Evolutionary conservation across 1,140 invertebrate genomes (phyloP).

Genomic region (Atta cephalotes): DNA sequence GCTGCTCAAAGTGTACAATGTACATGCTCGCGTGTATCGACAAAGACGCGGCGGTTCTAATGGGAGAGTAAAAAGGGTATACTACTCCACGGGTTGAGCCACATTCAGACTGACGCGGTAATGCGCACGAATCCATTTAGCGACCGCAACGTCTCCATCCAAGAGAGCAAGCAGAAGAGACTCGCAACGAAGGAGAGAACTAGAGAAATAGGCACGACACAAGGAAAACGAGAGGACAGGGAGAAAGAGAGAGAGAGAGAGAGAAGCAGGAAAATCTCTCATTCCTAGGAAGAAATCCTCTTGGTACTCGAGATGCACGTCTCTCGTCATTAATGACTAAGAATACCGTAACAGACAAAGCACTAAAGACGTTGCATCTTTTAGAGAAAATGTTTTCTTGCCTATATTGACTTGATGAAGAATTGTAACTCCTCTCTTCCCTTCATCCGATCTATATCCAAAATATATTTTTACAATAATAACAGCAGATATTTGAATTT

Average conservation of each 20-base stretch:
- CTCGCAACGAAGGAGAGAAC: constrained; percentile 45
- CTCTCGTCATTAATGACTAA: constrained; percentile 49
- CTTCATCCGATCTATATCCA: background rate
- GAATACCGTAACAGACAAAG: constrained; percentile 37
- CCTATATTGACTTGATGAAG: constrained; percentile 12
- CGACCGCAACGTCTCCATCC: constrained; percentile 77
- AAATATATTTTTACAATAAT: background rate
- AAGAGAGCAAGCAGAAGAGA: constrained; percentile 61
- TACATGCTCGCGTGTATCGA: constrained; percentile 23
- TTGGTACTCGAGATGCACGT: constrained; percentile 52
- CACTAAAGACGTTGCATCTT: constrained; percentile 41
- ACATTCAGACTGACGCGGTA: constrained; percentile 75
- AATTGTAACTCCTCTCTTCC: background rate
- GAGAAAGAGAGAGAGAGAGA: constrained; percentile 6
- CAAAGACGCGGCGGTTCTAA: constrained; percentile 64
- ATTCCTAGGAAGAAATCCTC: constrained; percentile 49
- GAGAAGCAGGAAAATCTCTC: constrained; percentile 36
- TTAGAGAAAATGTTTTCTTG: constrained; percentile 36
- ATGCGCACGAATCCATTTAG: constrained; percentile 83
- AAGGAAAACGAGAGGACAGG: background rate
- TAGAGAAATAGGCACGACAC: constrained; percentile 36
- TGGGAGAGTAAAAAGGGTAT: constrained; percentile 63
- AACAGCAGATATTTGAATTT: background rate
- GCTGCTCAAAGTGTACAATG: background rate
- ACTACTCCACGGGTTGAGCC: constrained; percentile 55